These are phyloP conservation scores for Aphidoletes aphidimyza DNA, from an alignment of 2,888 invertebrate species.

Conservation along the genomic window DNA sequence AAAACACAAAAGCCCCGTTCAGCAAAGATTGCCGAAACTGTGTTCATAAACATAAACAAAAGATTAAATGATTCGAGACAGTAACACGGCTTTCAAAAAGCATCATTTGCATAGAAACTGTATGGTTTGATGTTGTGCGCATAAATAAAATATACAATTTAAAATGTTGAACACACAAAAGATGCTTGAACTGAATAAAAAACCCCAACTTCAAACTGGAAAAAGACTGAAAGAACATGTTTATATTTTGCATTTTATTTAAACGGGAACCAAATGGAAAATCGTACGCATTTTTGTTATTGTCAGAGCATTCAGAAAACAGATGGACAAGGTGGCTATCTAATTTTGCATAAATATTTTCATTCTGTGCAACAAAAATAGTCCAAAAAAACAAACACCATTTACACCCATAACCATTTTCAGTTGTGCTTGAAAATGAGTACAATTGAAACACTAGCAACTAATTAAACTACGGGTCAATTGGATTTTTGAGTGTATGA, in stretches of 20 bases:
- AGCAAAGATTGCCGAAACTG: neutral
- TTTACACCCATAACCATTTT: neutral
- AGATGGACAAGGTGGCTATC: neutral
- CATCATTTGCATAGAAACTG: slow-evolving; percentile 27
- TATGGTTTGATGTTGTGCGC: slow-evolving; percentile 22
- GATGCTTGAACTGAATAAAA: neutral
- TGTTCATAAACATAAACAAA: slow-evolving; percentile 24
- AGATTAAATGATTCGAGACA: slow-evolving; percentile 37
- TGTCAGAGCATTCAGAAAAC: slow-evolving; percentile 15
- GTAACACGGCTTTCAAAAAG: neutral
- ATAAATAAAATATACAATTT: slow-evolving; percentile 19
- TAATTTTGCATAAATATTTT: neutral
- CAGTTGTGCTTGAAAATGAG: neutral
- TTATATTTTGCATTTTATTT: slow-evolving; percentile 23
- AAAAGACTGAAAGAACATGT: too few relatives aligned
- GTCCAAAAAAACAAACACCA: neutral
- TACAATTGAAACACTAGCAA: neutral
- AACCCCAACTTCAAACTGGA: too few relatives aligned
- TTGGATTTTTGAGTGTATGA: too few relatives aligned
- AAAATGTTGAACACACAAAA: slow-evolving; percentile 9
- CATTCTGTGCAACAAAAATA: neutral
- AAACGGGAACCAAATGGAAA: neutral
- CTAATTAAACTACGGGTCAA: slow-evolving; percentile 23
- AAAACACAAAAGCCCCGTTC: neutral
- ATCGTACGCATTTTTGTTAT: slow-evolving; percentile 18